phyloP scores from a whole-genome alignment of 2,888 invertebrate species.

The Arenicola marina region DNA sequence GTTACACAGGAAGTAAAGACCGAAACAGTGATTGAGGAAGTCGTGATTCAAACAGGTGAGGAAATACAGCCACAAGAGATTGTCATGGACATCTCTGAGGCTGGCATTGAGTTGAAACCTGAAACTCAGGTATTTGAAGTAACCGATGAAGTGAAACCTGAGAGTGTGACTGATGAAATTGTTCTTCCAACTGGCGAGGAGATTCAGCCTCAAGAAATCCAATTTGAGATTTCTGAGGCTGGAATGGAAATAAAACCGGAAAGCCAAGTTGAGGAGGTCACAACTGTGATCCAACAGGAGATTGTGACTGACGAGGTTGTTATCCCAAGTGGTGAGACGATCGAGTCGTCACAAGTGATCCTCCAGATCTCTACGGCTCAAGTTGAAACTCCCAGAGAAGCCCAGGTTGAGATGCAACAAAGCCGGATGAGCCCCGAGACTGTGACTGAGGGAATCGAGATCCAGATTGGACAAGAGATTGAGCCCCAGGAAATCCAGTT shows the following conservation, averaged over 20 bases:
- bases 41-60: slow-evolving; percentile 13
- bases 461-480: slow-evolving; percentile 13
- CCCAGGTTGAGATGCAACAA: no score
- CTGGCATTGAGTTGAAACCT: background rate
- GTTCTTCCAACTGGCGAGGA: slow-evolving; percentile 2
- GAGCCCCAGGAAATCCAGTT: slow-evolving; percentile 20
- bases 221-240: slow-evolving; percentile 9
- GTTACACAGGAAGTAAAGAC: background rate
- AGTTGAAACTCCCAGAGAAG: no score
- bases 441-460: slow-evolving; percentile 14
- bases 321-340: no score
- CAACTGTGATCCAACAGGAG: slow-evolving; percentile 7
- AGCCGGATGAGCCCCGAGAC: no score
- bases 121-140: slow-evolving; percentile 8
- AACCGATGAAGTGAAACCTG: slow-evolving; percentile 6
- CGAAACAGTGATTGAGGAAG: slow-evolving; percentile 8
- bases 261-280: slow-evolving; percentile 3
- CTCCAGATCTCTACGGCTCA: no score
- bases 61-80: slow-evolving; percentile 9
- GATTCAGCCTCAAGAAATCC: slow-evolving; percentile 5
- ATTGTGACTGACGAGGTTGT: no score
- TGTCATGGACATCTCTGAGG: slow-evolving; percentile 12
- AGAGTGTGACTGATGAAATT: slow-evolving; percentile 10
- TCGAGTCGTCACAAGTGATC: no score
- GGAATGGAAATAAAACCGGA: slow-evolving; percentile 2